A percentile compares a stretch with the other conserved stretches of the same genome.
Conservation (phyloP, 2,888 invertebrate genomes). For the Leucophora obtusa region DNA sequence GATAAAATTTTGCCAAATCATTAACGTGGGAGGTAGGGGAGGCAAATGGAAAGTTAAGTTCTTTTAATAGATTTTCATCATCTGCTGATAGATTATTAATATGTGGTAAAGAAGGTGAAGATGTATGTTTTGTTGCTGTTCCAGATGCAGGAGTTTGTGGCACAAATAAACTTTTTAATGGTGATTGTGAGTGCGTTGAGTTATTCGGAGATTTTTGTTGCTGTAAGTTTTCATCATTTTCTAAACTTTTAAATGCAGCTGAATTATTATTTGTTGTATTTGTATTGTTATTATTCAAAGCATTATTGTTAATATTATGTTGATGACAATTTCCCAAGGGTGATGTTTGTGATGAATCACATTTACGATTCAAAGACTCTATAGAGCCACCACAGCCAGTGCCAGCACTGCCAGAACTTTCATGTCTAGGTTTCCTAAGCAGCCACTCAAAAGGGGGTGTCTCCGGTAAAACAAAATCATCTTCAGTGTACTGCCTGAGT, state of each 20-base stretch:
- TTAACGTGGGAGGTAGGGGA: conserved; percentile 77
- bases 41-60: conserved; percentile 79
- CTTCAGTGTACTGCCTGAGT: conserved; percentile 80
- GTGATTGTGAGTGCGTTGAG: conserved; percentile 68
- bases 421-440: conserved; percentile 72
- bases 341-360: conserved; percentile 68
- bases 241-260: conserved; percentile 72
- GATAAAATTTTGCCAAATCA: conserved; percentile 78
- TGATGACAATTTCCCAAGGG: conserved; percentile 66
- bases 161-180: conserved; percentile 74
- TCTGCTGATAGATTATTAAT: conserved; percentile 67
- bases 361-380: conserved; percentile 72
- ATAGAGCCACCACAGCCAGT: conserved; percentile 69
- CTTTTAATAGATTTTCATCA: conserved; percentile 78
- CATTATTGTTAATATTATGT: conserved; percentile 64
- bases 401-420: conserved; percentile 67
- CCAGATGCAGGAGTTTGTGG: conserved; percentile 58
- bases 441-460: conserved; percentile 84
- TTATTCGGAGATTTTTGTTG: conserved; percentile 51
- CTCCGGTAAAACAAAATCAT: conserved; percentile 81
- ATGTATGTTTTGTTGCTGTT: conserved; percentile 49
- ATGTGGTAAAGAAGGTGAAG: conserved; percentile 53
- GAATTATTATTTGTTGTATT: conserved; percentile 71
- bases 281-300: conserved; percentile 65
- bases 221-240: conserved; percentile 67